A percentile compares a stretch with the other conserved stretches of the same genome.
phyloP scores from a whole-genome alignment of 2,888 invertebrate genomes.

The Lasioglossum malachurum region DNA sequence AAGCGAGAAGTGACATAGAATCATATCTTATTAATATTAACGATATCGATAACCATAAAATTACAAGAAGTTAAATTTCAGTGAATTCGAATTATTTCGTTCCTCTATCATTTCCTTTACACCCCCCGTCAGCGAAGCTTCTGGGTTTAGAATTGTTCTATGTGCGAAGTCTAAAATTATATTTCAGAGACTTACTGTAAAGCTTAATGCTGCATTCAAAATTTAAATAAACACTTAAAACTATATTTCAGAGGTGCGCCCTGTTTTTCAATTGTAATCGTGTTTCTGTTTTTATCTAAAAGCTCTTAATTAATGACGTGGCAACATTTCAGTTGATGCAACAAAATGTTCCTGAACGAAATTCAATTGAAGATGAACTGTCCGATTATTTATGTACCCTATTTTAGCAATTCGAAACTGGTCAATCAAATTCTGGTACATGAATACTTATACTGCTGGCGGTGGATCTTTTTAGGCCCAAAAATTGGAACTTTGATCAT shows the following conservation, averaged over 20 bases:
- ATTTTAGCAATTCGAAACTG: neutral
- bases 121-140: neutral
- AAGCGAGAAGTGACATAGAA: neutral
- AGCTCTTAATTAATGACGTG: neutral
- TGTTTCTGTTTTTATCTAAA: neutral
- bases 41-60: neutral
- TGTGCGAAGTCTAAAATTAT: neutral
- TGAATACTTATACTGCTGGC: neutral
- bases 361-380: neutral
- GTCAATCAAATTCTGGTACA: neutral
- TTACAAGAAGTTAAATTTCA: constrained; percentile 6
- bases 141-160: neutral
- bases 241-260: neutral
- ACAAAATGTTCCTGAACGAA: neutral
- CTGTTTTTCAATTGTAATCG: neutral
- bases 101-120: constrained; percentile 15
- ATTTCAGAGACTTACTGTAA: neutral
- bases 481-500: no score
- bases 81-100: neutral
- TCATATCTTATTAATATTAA: neutral
- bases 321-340: neutral
- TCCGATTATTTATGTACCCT: neutral
- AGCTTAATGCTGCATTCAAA: neutral
- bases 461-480: no score
- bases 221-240: neutral